phyloP scores from a whole-genome alignment of 2,113 vertebrate species.

The Malurus elegans region DNA sequence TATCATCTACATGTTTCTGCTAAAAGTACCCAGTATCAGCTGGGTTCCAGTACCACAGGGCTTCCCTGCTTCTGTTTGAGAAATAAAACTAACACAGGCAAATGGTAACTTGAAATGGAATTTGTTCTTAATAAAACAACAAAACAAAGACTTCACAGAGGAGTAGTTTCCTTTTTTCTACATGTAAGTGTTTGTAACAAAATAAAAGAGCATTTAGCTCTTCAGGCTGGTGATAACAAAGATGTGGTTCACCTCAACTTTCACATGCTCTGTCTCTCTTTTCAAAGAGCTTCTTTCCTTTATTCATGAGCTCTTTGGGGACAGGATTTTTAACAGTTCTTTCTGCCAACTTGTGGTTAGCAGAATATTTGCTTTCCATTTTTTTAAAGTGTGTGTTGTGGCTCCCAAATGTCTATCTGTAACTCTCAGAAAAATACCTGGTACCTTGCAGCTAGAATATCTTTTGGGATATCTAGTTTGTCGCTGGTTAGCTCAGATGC shows the following conservation, averaged over 20 bases:
- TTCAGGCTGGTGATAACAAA: not conserved
- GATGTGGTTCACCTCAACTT: not conserved
- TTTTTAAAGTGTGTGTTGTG: not conserved
- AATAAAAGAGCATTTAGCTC: not conserved
- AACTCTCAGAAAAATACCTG: not conserved
- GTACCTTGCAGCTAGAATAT: not conserved
- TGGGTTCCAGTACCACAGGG: not conserved
- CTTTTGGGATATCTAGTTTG: not conserved
- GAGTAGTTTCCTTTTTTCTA: not conserved
- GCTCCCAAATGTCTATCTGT: not conserved
- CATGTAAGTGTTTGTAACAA: not conserved
- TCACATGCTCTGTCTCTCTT: not conserved
- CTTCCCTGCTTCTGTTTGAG: not conserved
- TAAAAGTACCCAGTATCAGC: not conserved
- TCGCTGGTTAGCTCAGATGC: not conserved
- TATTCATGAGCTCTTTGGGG: not conserved
- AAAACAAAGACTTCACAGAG: not conserved
- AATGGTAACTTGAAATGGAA: not conserved
- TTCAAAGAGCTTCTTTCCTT: conserved; percentile 4
- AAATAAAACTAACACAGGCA: not conserved
- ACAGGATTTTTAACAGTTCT: conserved; percentile 3
- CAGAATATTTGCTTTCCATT: not conserved
- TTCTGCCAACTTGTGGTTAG: not conserved
- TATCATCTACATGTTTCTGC: not conserved
- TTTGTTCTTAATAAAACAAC: not conserved